Conservation (phyloP, 2,797 vertebrate species). For the Capromys pilorides region DNA sequence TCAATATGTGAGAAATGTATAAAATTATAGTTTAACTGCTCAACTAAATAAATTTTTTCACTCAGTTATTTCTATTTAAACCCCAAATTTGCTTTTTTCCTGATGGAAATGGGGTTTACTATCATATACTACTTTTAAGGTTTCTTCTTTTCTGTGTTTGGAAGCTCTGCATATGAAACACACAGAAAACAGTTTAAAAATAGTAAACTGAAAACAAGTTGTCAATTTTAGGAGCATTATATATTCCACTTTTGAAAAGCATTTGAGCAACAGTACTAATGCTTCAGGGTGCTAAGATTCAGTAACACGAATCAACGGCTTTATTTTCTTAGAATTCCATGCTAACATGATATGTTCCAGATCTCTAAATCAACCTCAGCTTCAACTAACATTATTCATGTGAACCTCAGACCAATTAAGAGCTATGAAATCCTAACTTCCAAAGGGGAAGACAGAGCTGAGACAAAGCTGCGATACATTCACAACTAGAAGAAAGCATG, state of each 20-base stretch:
- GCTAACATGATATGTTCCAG: background rate
- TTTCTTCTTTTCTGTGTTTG: background rate
- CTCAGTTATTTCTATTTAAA: background rate
- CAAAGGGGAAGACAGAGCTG: background rate
- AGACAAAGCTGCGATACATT: background rate
- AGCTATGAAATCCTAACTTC: constrained; percentile 19
- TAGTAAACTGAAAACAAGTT: background rate
- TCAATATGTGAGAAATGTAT: background rate
- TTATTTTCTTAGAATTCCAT: background rate
- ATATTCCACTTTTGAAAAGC: constrained; percentile 28
- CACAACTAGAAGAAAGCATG: background rate
- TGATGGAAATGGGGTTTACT: constrained; percentile 30
- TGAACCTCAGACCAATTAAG: background rate
- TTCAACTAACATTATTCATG: background rate
- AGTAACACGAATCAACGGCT: background rate
- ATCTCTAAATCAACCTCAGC: background rate
- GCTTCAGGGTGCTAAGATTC: background rate
- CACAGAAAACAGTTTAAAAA: constrained; percentile 3
- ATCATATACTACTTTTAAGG: background rate
- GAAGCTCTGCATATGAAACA: background rate
- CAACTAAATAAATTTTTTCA: background rate
- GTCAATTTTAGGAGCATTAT: constrained; percentile 9
- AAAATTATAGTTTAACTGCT: constrained; percentile 16
- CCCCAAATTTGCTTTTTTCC: constrained; percentile 16
- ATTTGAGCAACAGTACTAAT: background rate